Percentiles rank a stretch among this genome's conserved stretches.
phyloP scores from a whole-genome alignment of 2,113 vertebrate genomes.

The Castor canadensis region DNA sequence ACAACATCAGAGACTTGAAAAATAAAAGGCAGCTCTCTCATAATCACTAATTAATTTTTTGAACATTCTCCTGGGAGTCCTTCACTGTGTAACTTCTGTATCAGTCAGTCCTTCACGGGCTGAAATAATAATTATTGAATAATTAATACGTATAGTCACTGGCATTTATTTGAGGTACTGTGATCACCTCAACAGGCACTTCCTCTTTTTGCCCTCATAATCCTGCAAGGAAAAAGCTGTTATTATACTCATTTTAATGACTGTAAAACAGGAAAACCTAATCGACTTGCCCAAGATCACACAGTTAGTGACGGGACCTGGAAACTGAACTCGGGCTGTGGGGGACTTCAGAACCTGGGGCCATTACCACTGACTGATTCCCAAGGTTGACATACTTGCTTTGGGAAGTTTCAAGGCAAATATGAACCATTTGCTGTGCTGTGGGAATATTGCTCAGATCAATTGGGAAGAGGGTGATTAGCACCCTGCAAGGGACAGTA shows the following conservation, averaged over 20 bases:
- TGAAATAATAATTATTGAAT: background rate
- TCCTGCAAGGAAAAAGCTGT: background rate
- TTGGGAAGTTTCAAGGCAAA: background rate
- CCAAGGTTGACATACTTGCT: background rate
- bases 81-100: conserved; percentile 32
- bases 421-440: background rate
- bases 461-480: background rate
- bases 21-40: conserved; percentile 9
- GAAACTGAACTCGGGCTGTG: background rate
- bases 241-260: background rate
- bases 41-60: conserved; percentile 46
- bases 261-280: background rate
- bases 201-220: background rate
- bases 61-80: conserved; percentile 20
- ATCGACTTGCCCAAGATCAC: background rate
- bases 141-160: background rate
- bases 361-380: accelerated
- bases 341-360: background rate
- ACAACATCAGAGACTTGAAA: conserved; percentile 46
- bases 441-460: background rate
- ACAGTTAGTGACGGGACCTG: background rate
- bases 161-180: background rate
- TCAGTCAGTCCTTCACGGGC: background rate
- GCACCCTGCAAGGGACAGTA: no score
- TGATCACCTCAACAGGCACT: background rate